phyloP scores from a whole-genome alignment of 2,888 invertebrate species.

The Acleris literana region DNA sequence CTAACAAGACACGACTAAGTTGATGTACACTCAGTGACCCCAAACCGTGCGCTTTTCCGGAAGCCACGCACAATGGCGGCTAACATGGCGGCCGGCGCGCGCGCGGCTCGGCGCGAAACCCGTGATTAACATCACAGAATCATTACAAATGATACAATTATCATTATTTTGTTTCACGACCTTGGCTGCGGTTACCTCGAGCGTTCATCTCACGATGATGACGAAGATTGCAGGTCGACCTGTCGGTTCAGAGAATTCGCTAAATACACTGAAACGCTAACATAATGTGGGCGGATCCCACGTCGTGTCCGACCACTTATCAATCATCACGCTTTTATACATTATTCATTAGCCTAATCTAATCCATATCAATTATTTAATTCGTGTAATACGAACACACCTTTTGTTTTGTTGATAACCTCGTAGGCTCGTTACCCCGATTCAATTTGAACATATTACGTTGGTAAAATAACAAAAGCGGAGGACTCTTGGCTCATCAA shows the following conservation, averaged over 20 bases:
- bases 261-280: constrained; percentile 51
- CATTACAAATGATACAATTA: constrained; percentile 63
- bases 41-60: constrained; percentile 75
- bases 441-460: too few species aligned
- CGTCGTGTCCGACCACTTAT: constrained; percentile 47
- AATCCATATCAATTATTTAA: constrained; percentile 23
- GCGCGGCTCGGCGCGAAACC: constrained; percentile 38
- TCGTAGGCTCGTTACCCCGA: too few species aligned
- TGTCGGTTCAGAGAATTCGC: constrained; percentile 73
- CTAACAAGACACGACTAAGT: constrained; percentile 35
- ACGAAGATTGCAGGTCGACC: constrained; percentile 66
- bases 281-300: constrained; percentile 58
- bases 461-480: too few species aligned
- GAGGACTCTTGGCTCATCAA: too few species aligned
- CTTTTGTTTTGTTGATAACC: neutral
- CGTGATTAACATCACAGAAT: constrained; percentile 39
- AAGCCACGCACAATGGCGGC: constrained; percentile 63
- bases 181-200: constrained; percentile 68
- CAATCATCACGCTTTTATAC: constrained; percentile 42
- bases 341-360: constrained; percentile 29
- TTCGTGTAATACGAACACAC: neutral
- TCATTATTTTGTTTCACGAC: constrained; percentile 68
- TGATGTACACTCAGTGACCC: constrained; percentile 60
- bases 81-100: constrained; percentile 43
- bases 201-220: constrained; percentile 71